Evolutionary conservation across 2,797 vertebrate genomes (phyloP), one percentile per base, ranked within the genome.

Genomic region (Corythornis leucogaster): DNA sequence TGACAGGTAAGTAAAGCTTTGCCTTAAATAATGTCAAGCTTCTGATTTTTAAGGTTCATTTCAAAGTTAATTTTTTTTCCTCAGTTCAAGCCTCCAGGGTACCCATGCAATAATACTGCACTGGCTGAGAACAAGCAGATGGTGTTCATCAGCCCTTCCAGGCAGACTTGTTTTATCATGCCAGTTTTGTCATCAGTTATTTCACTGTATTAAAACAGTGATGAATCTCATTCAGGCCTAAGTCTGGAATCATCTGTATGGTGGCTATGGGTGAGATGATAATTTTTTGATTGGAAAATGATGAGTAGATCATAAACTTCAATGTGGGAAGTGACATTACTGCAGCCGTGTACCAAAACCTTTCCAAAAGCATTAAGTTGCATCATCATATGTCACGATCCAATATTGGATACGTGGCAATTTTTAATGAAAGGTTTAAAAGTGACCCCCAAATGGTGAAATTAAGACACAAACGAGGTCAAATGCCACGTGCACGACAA

Each of bases 91-190:
- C 26, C 12, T 61, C 14, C 17, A 51, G 25, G 11, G 55, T 58
- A 74, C 10, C 31, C 19, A 20, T 1, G 7, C 30, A 35, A 19
- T 20, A 57, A 5, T 13, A 50, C 8, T 0, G 1, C 12, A 6
- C 22, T 8, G 46, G 17, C 46, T 81, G 59, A 54, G 42, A 54
- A 57, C 6, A 48, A 48, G 45, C 13, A 26, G 55, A n/a, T 46
- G 69, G 22, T 31, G 20, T 3, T 76, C 75, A 84, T 8, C 26
- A 67, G 6, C 9, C 21, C 30, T 48, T 64, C 31, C 68, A 76
- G 33, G 43, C 22, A 69, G 45, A 19, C 11, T 68, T 46, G 11
- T 43, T 88, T 73, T 46, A 30, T 42, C 48, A 20, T 28, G 12
- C 21, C 28, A 31, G 6, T 26, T 75, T 74, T 90, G 19, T 22